Evolutionary conservation across 2,888 invertebrate genomes (phyloP).

Genomic region (Proisotoma minuta): DNA sequence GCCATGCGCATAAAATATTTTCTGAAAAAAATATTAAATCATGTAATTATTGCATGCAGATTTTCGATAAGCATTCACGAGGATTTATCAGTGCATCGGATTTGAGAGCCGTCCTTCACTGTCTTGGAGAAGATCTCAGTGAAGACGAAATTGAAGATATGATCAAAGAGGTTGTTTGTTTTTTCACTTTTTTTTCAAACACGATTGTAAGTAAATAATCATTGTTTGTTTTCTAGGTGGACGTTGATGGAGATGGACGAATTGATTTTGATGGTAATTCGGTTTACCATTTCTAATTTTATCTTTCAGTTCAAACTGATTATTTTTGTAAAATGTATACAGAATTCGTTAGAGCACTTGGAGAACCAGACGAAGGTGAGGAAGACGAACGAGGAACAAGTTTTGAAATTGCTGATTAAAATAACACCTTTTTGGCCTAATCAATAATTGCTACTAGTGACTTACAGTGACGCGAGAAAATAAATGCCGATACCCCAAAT

Average conservation of each 20-base stretch:
- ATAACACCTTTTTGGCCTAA: conserved; percentile 19
- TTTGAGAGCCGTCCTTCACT: conserved; percentile 77
- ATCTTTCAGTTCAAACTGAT: neutral
- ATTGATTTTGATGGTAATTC: conserved; percentile 81
- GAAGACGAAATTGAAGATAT: conserved; percentile 93
- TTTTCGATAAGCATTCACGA: conserved; percentile 84
- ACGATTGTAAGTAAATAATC: too few species aligned
- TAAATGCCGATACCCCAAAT: too few species aligned
- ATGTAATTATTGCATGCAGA: conserved; percentile 49
- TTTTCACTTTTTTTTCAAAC: too few species aligned
- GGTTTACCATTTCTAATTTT: neutral
- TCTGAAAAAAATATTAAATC: neutral
- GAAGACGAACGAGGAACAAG: conserved; percentile 48
- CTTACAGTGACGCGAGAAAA: too few species aligned
- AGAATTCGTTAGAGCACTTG: conserved; percentile 79
- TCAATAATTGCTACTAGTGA: neutral
- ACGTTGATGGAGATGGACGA: conserved; percentile 87
- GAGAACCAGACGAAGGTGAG: conserved; percentile 69
- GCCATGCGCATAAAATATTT: neutral
- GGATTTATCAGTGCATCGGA: conserved; percentile 87
- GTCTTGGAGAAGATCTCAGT: conserved; percentile 79
- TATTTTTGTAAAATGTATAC: conserved; percentile 47
- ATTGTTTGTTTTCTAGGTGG: conserved; percentile 56
- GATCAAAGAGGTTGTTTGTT: conserved; percentile 79
- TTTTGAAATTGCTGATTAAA: conserved; percentile 52